Base-by-base conservation (phyloP, 2,888 invertebrate species). In the Drosophila picticornis region DNA sequence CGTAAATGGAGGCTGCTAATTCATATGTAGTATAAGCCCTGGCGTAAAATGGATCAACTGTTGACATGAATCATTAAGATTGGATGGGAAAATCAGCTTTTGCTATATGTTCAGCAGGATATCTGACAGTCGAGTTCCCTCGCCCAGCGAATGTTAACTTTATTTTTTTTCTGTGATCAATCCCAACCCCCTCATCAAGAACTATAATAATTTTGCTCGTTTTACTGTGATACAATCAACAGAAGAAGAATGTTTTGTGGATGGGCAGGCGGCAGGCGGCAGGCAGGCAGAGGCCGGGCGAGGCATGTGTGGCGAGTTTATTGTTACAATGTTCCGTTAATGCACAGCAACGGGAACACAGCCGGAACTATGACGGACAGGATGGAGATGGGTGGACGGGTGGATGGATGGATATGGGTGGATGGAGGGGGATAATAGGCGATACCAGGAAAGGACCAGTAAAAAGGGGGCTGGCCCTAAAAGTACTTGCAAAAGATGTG, bases 271-370 rank as follows among this genome's bases (percentile, higher is more conserved):
- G 19, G n/a, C n/a, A n/a, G n/a, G n/a, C n/a, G 19, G 38, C 36
- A 9, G 38, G 5, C n/a, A 46, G 53, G 11, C 55, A 56, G 50
- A 29, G 22, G 38, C 27, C 50, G 53, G 19, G 48, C 38, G 25
- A 38, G 58, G 40, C 61, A 67, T 72, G 77, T 68, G 65, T 51
- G 53, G 46, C 25, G 16, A 61, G 72, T 75, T 67, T 73, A 70
- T 77, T 75, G 85, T 66, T 73, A 73, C 83, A 83, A 75, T 77
- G 68, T 80, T 71, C 67, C 69, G 71, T 80, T 83, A 83, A 84
- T 75, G 72, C 80, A 71, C 71, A 75, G 79, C 79, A 78, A 78
- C 79, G 78, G 71, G n/a, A n/a, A 31, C 36, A 51, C 43, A 32
- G 32, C 62, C 57, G 69, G 69, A 70, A 67, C 69, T 67, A 48